Base-by-base conservation (phyloP, 2,113 vertebrate genomes). In the Rhinogobius similis region DNA sequence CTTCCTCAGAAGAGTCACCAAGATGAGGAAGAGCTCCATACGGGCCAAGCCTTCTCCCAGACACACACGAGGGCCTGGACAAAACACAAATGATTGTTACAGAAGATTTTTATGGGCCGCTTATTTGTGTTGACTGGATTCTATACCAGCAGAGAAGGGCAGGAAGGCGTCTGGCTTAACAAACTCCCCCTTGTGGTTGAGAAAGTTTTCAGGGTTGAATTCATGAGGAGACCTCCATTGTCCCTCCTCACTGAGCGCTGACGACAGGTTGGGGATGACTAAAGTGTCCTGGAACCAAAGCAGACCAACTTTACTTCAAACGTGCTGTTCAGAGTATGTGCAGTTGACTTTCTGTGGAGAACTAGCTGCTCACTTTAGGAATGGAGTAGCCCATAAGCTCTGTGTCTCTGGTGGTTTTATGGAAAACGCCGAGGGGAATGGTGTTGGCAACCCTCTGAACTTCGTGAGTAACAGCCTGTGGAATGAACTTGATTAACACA, bases 171-270 rank as follows among this genome's bases (percentile, higher is more conserved):
- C 92, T 18, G 83, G 78, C 67, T 90, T 91, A 13, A 83, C 48
- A 76, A 91, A 90, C 65, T 89, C 84, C 74, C 86, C 87, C 36
- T 86, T 16, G 29, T 89, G 73, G 62, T 84, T 84, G 1, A 92
- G 89, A 70, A 92, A 91, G 70, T 92, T 91, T 29, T 90, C 86
- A 66, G 87, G 92, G 53, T 90, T 92, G 72, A 93, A 93, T 36
- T 90, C 81, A 52, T 82, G 70, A 12, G 90, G 90, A 36, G 41
- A 88, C 66, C 92, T 92, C 92, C 92, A 93, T 39, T 91, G 86
- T 43, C 81, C 82, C 23, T 92, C 88, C 52, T 93, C 90, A n/a
- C 12, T 63, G 46, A 89, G 75, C 36, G 82, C 67, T 3, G 88
- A 90, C 2, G 53, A 43, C 72, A 91, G 26, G 68, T 90, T 89